phyloP scores from a whole-genome alignment of 2,797 vertebrate species.

The Chelon labrosus region DNA sequence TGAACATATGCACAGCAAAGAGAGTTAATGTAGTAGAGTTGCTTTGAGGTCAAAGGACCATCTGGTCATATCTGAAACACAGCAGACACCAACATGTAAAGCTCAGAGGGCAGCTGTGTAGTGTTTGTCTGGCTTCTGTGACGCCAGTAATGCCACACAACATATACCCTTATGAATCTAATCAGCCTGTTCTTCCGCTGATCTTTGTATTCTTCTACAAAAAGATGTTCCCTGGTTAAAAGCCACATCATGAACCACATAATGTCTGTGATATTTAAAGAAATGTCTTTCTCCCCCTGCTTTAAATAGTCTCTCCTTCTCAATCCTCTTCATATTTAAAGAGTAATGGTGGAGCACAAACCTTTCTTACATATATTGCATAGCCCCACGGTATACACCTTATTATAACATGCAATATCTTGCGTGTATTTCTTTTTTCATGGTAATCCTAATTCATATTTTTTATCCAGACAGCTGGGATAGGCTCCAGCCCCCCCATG shows the following conservation, averaged over 20 bases:
- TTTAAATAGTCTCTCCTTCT: not conserved
- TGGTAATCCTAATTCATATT: slow-evolving; percentile 2
- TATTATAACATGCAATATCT: not conserved
- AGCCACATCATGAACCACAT: too few relatives aligned
- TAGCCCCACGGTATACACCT: not conserved
- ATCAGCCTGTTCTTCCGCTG: slow-evolving; percentile 48
- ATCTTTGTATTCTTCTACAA: slow-evolving; percentile 12
- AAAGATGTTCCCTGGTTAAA: not conserved
- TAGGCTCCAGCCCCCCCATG: too few relatives aligned
- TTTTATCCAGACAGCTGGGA: too few relatives aligned
- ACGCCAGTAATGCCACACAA: slow-evolving; percentile 11
- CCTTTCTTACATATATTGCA: slow-evolving; percentile 7
- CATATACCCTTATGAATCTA: slow-evolving; percentile 36
- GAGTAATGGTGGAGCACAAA: not conserved
- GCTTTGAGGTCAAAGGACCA: slow-evolving; percentile 45
- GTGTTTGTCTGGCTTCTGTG: slow-evolving; percentile 23
- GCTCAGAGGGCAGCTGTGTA: slow-evolving; percentile 31
- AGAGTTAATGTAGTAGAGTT: slow-evolving; percentile 17
- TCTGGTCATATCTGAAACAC: slow-evolving; percentile 50
- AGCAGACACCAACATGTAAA: slow-evolving; percentile 54
- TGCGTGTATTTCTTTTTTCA: not conserved
- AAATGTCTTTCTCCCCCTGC: not conserved
- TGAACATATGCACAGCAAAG: slow-evolving; percentile 24
- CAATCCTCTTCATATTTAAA: not conserved
- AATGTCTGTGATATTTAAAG: not conserved